phyloP scores from a whole-genome alignment of 1,140 invertebrate species.

The Stenopsyche tienmushanensis region DNA sequence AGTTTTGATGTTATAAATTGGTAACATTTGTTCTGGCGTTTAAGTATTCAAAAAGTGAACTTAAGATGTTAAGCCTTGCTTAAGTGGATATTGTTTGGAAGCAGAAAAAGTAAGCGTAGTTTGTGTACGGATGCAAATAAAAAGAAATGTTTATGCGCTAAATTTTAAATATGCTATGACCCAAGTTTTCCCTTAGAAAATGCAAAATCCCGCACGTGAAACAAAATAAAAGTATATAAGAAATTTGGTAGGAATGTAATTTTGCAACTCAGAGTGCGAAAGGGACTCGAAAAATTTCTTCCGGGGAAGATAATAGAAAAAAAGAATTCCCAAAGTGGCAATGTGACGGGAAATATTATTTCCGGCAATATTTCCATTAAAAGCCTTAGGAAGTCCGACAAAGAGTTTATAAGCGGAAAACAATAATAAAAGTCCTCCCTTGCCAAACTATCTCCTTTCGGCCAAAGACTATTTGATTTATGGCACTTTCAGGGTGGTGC shows the following conservation, averaged over 20 bases:
- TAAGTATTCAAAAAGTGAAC: too few relatives aligned
- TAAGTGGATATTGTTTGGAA: too few relatives aligned
- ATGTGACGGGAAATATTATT: slow-evolving; percentile 27
- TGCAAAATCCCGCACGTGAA: too few relatives aligned
- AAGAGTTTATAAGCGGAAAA: slow-evolving; percentile 35
- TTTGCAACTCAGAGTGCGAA: neutral
- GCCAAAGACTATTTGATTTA: slow-evolving; percentile 39
- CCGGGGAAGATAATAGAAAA: neutral
- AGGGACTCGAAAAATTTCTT: neutral
- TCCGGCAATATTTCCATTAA: slow-evolving; percentile 30
- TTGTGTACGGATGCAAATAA: too few relatives aligned
- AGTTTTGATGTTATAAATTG: too few relatives aligned
- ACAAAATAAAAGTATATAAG: too few relatives aligned
- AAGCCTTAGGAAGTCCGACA: slow-evolving; percentile 22
- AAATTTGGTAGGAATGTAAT: neutral
- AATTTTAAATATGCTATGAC: too few relatives aligned
- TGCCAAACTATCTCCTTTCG: slow-evolving; percentile 25
- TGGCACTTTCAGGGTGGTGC: slow-evolving; percentile 10
- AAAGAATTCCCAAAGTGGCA: slow-evolving; percentile 17
- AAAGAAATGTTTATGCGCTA: too few relatives aligned
- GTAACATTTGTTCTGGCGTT: too few relatives aligned
- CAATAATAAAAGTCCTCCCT: slow-evolving; percentile 40
- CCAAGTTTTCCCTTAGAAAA: too few relatives aligned
- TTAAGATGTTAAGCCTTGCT: too few relatives aligned
- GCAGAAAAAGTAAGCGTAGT: too few relatives aligned